phyloP scores from a whole-genome alignment of 2,113 vertebrate species.

The Nerophis ophidion region DNA sequence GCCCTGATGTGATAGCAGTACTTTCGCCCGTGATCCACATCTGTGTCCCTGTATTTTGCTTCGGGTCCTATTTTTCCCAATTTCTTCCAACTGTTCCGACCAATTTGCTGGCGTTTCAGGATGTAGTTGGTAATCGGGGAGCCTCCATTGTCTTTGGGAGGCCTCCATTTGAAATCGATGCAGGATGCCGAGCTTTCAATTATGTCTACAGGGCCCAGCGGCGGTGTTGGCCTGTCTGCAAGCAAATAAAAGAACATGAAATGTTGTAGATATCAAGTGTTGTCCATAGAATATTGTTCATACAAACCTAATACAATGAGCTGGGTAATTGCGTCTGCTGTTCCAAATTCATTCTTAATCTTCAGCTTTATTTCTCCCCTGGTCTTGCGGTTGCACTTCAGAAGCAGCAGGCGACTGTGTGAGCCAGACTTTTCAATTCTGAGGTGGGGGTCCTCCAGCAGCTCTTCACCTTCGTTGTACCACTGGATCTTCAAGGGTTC shows the following conservation, averaged over 20 bases:
- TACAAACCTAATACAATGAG: slow-evolving; percentile 75
- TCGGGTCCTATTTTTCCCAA: slow-evolving; percentile 70
- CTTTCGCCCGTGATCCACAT: slow-evolving; percentile 76
- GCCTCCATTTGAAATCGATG: slow-evolving; percentile 77
- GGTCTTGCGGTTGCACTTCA: slow-evolving; percentile 71
- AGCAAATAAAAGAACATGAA: slow-evolving; percentile 2
- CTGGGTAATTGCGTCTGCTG: slow-evolving; percentile 65
- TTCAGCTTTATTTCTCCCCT: slow-evolving; percentile 80
- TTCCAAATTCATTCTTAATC: slow-evolving; percentile 79
- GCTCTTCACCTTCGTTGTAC: slow-evolving; percentile 76
- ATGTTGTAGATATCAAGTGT: background rate
- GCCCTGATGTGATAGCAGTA: slow-evolving; percentile 83
- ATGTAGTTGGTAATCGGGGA: slow-evolving; percentile 71
- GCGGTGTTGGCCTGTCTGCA: slow-evolving; percentile 77
- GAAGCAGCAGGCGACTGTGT: slow-evolving; percentile 70
- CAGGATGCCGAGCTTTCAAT: slow-evolving; percentile 63
- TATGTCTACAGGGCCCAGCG: slow-evolving; percentile 76
- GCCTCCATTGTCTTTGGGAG: slow-evolving; percentile 79
- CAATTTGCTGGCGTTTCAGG: slow-evolving; percentile 78
- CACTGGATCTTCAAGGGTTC: slow-evolving; percentile 77
- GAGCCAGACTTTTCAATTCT: slow-evolving; percentile 68
- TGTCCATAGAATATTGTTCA: background rate
- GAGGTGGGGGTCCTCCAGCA: slow-evolving; percentile 58
- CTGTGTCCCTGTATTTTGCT: slow-evolving; percentile 71
- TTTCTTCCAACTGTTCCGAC: slow-evolving; percentile 77